Evolutionary conservation across 2,113 vertebrate species (phyloP).

Genomic region (Dasyurus viverrinus): DNA sequence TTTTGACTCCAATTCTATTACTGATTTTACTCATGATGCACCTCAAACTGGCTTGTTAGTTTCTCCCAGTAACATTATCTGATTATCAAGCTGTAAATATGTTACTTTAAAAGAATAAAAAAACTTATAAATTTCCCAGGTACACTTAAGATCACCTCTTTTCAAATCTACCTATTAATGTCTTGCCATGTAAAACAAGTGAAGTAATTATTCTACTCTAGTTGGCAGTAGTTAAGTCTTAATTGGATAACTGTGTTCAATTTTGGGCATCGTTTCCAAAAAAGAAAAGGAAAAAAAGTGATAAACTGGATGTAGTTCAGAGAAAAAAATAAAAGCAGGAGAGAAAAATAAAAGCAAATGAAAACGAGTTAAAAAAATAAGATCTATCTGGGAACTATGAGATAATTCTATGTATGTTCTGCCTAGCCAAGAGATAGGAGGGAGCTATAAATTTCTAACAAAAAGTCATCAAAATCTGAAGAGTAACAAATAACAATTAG

Average conservation of each 20-base stretch:
- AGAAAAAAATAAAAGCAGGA: constrained; percentile 60
- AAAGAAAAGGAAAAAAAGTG: constrained; percentile 67
- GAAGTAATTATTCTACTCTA: constrained; percentile 77
- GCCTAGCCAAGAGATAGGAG: constrained; percentile 27
- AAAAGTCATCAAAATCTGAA: background rate
- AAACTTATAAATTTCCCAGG: background rate
- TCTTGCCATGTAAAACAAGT: constrained; percentile 81
- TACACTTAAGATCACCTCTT: background rate
- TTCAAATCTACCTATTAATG: constrained; percentile 78
- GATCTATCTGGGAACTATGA: constrained; percentile 57
- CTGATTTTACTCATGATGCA: background rate
- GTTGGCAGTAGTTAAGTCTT: constrained; percentile 76
- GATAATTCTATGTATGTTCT: constrained; percentile 66
- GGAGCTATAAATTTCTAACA: constrained; percentile 19
- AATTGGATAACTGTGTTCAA: constrained; percentile 79
- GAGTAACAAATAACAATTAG: background rate
- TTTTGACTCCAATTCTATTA: background rate
- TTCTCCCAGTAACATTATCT: constrained; percentile 26
- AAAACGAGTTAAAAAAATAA: constrained; percentile 66
- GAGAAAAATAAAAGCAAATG: constrained; percentile 27
- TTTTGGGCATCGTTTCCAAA: constrained; percentile 78
- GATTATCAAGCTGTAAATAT: constrained; percentile 49
- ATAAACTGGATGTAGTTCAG: constrained; percentile 71
- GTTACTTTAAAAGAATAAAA: constrained; percentile 31
- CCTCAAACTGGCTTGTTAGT: constrained; percentile 34